Evolutionary conservation across 2,113 vertebrate species (phyloP).

Genomic region (Sylvietta virens): DNA sequence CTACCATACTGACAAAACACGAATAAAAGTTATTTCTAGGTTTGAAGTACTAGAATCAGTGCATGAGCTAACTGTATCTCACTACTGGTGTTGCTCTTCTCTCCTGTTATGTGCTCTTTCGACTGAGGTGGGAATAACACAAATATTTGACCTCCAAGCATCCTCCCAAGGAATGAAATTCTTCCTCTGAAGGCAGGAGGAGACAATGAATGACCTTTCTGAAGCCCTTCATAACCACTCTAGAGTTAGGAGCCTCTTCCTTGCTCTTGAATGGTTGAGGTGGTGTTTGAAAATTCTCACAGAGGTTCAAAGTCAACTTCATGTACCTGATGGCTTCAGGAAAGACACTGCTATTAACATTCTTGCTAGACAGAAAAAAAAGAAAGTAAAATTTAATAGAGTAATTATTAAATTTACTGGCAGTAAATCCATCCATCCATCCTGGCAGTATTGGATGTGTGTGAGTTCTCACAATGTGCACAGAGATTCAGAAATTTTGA

Average conservation of each 20-base stretch:
- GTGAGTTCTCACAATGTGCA: neutral
- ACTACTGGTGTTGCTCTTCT: neutral
- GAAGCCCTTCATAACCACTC: neutral
- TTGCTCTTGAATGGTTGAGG: neutral
- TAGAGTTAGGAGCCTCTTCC: neutral
- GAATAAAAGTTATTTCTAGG: neutral
- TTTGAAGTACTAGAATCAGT: neutral
- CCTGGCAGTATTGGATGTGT: neutral
- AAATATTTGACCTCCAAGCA: neutral
- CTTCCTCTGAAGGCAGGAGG: neutral
- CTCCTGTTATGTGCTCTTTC: neutral
- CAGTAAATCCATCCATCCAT: too few species aligned
- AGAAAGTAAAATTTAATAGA: neutral
- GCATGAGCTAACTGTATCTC: neutral
- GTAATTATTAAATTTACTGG: too few species aligned
- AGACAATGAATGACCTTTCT: neutral
- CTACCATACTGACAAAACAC: neutral
- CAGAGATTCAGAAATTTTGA: neutral
- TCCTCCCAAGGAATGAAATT: neutral
- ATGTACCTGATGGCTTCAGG: neutral
- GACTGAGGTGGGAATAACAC: neutral
- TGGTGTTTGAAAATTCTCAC: neutral
- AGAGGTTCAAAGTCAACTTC: neutral
- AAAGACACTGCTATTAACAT: neutral
- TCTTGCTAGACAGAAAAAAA: neutral